Conservation (phyloP, 2,797 vertebrate genomes). For the Jordanella pulchra region DNA sequence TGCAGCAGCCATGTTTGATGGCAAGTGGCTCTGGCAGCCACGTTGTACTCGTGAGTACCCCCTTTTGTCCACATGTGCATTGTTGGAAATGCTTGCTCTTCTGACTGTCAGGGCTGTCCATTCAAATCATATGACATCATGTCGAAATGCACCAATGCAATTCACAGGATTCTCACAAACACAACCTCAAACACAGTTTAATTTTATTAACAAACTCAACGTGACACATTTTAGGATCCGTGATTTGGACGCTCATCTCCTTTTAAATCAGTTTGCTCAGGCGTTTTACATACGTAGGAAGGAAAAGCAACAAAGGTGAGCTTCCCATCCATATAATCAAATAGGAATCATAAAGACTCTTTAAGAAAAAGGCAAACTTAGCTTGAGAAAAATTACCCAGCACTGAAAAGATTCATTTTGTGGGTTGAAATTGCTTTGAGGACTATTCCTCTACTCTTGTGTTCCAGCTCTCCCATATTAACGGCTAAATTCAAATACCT, state of each 20-base stretch:
- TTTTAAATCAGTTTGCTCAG: slow-evolving; percentile 44
- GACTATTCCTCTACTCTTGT: neutral
- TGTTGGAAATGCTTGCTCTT: slow-evolving; percentile 61
- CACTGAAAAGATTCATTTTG: too few relatives aligned
- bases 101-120: slow-evolving; percentile 69
- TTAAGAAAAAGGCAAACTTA: too few relatives aligned
- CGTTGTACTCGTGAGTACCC: slow-evolving; percentile 66
- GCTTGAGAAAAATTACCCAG: too few relatives aligned
- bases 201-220: slow-evolving; percentile 48
- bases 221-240: slow-evolving; percentile 35
- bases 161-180: neutral
- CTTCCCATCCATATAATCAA: too few relatives aligned
- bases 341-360: too few relatives aligned
- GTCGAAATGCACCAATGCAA: neutral
- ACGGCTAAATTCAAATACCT: neutral
- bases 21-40: slow-evolving; percentile 61
- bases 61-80: slow-evolving; percentile 63
- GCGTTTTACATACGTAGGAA: slow-evolving; percentile 47
- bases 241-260: slow-evolving; percentile 53
- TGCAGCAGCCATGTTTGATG: slow-evolving; percentile 57
- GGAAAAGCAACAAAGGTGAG: slow-evolving; percentile 41
- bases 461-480: neutral
- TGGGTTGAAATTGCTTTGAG: neutral
- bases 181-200: neutral
- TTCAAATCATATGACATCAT: slow-evolving; percentile 58